These are phyloP conservation scores for Synodontis membranacea DNA, from an alignment of 2,113 vertebrate genomes.

Conservation along the genomic window DNA sequence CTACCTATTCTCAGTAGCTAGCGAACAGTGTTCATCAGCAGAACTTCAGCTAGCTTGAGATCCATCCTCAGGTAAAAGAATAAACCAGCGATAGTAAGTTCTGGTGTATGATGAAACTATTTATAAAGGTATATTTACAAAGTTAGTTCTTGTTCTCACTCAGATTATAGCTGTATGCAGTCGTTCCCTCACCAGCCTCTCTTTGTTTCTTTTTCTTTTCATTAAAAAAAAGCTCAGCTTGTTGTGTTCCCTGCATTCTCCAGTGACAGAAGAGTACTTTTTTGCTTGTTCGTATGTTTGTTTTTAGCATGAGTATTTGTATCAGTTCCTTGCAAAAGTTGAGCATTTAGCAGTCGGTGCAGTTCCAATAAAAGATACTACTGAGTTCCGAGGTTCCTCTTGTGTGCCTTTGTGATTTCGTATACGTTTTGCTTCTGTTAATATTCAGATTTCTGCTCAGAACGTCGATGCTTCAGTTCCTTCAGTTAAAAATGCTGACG, in stretches of 20 bases:
- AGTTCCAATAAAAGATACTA: constrained; percentile 90
- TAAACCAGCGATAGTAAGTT: not conserved
- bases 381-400: constrained; percentile 8
- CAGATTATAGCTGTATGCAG: no score
- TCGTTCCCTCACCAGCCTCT: no score
- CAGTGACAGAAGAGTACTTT: no score
- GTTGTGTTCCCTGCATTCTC: no score
- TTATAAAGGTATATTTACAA: not conserved
- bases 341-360: constrained; percentile 96
- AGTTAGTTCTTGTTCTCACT: not conserved
- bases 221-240: no score
- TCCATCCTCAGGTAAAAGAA: not conserved
- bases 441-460: no score
- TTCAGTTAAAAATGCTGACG: no score
- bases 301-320: constrained; percentile 85
- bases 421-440: not conserved
- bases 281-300: no score
- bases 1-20: no score
- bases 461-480: not conserved
- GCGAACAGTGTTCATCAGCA: not conserved
- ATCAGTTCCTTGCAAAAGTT: constrained; percentile 97
- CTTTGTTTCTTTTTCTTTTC: no score
- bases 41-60: not conserved
- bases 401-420: not conserved
- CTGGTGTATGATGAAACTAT: not conserved